Evolutionary conservation across 1,140 invertebrate genomes (phyloP).

Genomic region (Brachionus plicatilis): DNA sequence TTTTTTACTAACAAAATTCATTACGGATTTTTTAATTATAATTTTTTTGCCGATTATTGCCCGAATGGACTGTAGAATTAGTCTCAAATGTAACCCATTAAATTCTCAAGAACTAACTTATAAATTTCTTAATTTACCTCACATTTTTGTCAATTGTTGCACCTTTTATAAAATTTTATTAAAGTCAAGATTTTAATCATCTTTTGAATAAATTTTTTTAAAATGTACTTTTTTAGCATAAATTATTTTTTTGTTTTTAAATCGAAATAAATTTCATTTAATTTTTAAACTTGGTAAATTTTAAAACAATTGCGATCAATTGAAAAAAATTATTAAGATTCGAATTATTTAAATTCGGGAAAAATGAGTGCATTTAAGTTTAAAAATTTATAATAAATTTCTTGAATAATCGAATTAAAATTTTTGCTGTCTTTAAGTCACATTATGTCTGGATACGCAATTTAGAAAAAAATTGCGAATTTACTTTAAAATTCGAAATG

Average conservation of each 20-base stretch:
- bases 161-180: background rate
- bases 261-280: background rate
- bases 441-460: background rate
- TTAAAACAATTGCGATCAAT: background rate
- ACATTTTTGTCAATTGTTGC: background rate
- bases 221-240: background rate
- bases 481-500: background rate
- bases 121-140: background rate
- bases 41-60: background rate
- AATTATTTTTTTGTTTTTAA: background rate
- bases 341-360: too few relatives aligned
- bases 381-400: background rate
- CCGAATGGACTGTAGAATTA: background rate
- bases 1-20: background rate
- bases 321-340: too few relatives aligned
- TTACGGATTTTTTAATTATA: background rate
- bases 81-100: background rate
- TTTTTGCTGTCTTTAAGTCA: background rate
- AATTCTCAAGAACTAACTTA: background rate
- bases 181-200: background rate
- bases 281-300: background rate
- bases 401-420: background rate
- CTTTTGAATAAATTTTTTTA: background rate
- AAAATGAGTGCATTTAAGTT: too few relatives aligned
- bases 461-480: background rate